A percentile compares a stretch with the other conserved stretches of the same genome.
phyloP scores from a whole-genome alignment of 2,797 vertebrate species.

The Sebastes kiyomatsui region DNA sequence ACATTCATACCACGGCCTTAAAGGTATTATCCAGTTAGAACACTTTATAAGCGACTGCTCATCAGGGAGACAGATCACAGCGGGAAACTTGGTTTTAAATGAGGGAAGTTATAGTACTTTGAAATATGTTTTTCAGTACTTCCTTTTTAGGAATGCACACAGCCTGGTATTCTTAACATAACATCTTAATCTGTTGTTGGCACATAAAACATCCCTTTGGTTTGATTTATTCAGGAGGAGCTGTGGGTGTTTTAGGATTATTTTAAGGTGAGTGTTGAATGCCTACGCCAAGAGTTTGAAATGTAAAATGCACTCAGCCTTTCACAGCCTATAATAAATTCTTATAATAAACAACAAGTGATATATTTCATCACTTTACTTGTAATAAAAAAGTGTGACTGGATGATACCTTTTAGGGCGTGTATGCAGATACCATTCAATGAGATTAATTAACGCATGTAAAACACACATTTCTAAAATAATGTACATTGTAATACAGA shows the following conservation, averaged over 20 bases:
- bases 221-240: conserved; percentile 4
- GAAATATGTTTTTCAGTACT: conserved; percentile 1
- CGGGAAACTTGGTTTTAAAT: conserved; percentile 36
- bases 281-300: conserved; percentile 15
- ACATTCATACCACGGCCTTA: conserved; percentile 69
- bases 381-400: conserved; percentile 27
- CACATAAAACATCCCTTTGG: neutral
- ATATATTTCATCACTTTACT: neutral
- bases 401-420: conserved; percentile 55
- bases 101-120: neutral
- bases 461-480: conserved; percentile 40
- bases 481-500: conserved; percentile 39
- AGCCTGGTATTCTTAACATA: conserved; percentile 4
- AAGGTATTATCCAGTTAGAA: conserved; percentile 65
- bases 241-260: neutral
- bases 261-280: neutral
- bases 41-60: neutral
- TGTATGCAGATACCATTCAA: conserved; percentile 61
- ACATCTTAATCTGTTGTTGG: conserved; percentile 9
- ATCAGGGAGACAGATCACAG: neutral
- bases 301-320: conserved; percentile 12
- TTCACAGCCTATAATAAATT: neutral
- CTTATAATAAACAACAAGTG: conserved; percentile 19
- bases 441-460: conserved; percentile 16
- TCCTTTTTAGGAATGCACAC: conserved; percentile 10